These are phyloP conservation scores for Liasis olivaceus DNA, from an alignment of 2,797 vertebrate genomes.

Conservation along the genomic window DNA sequence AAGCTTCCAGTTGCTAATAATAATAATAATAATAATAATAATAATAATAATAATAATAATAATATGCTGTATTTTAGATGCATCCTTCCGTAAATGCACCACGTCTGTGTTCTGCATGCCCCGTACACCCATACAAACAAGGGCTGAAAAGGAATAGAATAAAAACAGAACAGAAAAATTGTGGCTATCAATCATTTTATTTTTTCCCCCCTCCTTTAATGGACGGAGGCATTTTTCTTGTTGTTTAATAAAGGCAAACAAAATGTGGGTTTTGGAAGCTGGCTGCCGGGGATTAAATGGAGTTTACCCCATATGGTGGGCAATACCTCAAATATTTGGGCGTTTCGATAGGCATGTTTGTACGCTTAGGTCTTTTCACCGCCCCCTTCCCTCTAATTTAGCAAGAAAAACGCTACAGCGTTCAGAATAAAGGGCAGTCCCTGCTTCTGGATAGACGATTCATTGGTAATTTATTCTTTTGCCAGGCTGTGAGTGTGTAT, in stretches of 20 bases:
- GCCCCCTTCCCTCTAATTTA: too few species aligned
- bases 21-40: not conserved
- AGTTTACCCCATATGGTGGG: not conserved
- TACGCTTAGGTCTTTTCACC: not conserved
- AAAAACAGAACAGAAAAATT: not conserved
- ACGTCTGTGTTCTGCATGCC: not conserved
- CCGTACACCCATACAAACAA: rapidly evolving
- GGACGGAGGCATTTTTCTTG: rapidly evolving
- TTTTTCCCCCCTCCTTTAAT: rapidly evolving
- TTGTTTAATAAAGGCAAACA: not conserved
- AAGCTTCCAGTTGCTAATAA: not conserved
- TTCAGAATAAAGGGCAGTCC: not conserved
- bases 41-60: not conserved
- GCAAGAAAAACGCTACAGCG: not conserved
- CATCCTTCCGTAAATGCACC: rapidly evolving
- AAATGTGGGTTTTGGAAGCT: not conserved
- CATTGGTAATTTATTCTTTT: not conserved
- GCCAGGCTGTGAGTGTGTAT: not conserved
- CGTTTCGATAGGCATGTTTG: not conserved
- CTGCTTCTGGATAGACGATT: not conserved
- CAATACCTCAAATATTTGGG: not conserved
- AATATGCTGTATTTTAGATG: not conserved
- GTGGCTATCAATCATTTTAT: not conserved
- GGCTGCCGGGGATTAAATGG: not conserved
- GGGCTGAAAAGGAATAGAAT: not conserved